Base-by-base conservation (phyloP, 2,888 invertebrate species). In the Cantharis rustica region DNA sequence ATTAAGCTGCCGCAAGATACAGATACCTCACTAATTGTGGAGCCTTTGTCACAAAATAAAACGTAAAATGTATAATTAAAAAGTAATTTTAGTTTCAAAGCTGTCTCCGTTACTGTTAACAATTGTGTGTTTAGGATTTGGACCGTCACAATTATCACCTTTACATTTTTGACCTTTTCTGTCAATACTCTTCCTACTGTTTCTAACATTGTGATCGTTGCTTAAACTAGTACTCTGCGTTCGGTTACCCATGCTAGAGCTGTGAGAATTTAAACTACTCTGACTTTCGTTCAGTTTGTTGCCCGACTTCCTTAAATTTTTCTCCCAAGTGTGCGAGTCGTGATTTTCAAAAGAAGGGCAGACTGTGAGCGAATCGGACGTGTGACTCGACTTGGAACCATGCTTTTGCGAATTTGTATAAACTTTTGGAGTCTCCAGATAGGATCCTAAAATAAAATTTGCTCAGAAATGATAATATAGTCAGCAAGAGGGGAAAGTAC, bases 171-270 rank as follows among this genome's bases (percentile, higher is more conserved):
- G 81, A 61, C 81, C 83, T 75, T 82, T 83, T 70, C 83, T 82
- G 77, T 81, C 82, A 26, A 80, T 78, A 76, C 83, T 82, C 73
- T 86, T 86, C 71, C 83, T 82, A 64, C 81, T 81, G 74, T 81
- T 80, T 13, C 81, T 79, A 66, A 79, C 76, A n/a, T 80, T 81
- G 11, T 84, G 84, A 63, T 88, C 88, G 79, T 82, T 83, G 78
- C 88, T 89, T 75, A 89, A 83, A 73, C 85, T 88, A 31, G 88
- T 88, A 80, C 88, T 88, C 80, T 88, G 88, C n/a, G 88, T 89
- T 26, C 85, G 85, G 76, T 88, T 88, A 15, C 88, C 88, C 61
- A 88, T 79, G 80, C 87, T 88, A 7, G 83, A 82, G 3, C 82
- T 81, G 27, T 87, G 83, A 16, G 88, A 88, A 64, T 87, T 88